Base-by-base conservation (phyloP, 2,888 invertebrate genomes). In the Tachina fera region DNA sequence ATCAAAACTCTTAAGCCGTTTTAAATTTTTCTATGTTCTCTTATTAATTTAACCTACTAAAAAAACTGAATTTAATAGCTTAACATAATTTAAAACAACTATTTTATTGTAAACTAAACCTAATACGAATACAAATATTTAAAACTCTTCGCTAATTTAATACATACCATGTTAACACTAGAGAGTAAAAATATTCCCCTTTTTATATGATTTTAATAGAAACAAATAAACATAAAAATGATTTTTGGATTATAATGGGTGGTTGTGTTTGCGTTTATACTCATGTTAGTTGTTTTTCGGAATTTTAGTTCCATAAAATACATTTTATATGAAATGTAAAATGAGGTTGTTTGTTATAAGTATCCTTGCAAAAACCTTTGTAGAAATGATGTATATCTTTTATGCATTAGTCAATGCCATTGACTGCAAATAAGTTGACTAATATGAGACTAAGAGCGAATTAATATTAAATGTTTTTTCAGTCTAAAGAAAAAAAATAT, bases 131-230 rank as follows among this genome's bases (percentile, higher is more conserved):
- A 68, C 61, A 76, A 49, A 47, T 75, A 9, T 63, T 19, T 19
- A 58, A 70, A 70, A 47, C 60, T 75, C 22, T 84, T 45, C 49
- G 65, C 45, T 10, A 56, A 80, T 71, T 80, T 72, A 80, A 76
- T 31, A 4, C 31, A 31, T 77, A 68, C n/a, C n/a, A n/a, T 80
- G 71, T 76, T 80, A 80, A 80, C 71, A 67, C 71, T 58, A 53
- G 80, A 67, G 80, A 76, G 45, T 45, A 19, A 14, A 45, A 67
- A n/a, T 71, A 78, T 74, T 77, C 13, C 14, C 0, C 11, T 49
- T 39, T 13, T 14, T 53, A 22, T 70, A n/a, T 58, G 11, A 47
- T 49, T 72, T 49, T 9, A 43, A 39, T 51, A 31, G 22, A 13
- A 10, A 47, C 45, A 22, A 31, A 31, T n/a, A n/a, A n/a, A n/a